Evolutionary conservation across 2,113 vertebrate genomes (phyloP).

Genomic region (Poeciliopsis turrubarensis): DNA sequence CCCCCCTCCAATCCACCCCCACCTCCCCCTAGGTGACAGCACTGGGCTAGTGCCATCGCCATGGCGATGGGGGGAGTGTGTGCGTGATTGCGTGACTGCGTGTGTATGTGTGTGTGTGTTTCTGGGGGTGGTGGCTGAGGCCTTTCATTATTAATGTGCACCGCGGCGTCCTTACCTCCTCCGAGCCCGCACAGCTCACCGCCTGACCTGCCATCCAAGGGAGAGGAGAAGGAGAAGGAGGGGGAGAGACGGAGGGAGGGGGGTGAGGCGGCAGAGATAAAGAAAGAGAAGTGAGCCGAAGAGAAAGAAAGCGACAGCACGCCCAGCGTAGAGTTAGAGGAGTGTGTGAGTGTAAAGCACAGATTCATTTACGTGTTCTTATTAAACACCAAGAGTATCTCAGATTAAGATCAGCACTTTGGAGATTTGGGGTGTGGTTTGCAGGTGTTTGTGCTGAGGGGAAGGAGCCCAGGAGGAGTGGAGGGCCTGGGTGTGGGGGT

Average conservation of each 20-base stretch:
- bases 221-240: conserved; percentile 51
- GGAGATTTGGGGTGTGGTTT: conserved; percentile 50
- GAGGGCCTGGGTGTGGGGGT: conserved; percentile 30
- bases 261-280: conserved; percentile 50
- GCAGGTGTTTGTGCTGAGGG: conserved; percentile 63
- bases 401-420: conserved; percentile 30
- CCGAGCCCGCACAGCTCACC: conserved; percentile 82
- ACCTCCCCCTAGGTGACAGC: conserved; percentile 78
- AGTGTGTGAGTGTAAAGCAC: conserved; percentile 29
- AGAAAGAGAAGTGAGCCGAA: conserved; percentile 71
- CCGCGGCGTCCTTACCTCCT: conserved; percentile 84
- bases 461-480: conserved; percentile 37
- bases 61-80: conserved; percentile 77
- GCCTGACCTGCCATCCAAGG: conserved; percentile 82
- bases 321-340: conserved; percentile 17
- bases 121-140: conserved; percentile 74
- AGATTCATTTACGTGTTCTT: conserved; percentile 25
- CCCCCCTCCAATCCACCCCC: conserved; percentile 65
- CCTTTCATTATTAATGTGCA: conserved; percentile 88
- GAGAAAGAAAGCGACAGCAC: conserved; percentile 59
- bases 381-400: conserved; percentile 13
- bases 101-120: conserved; percentile 37
- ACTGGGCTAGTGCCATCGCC: conserved; percentile 84
- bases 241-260: conserved; percentile 25
- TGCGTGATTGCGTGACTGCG: conserved; percentile 24